These are phyloP conservation scores for Phataginus tricuspis DNA, from an alignment of 2,797 vertebrate genomes.

Conservation along the genomic window DNA sequence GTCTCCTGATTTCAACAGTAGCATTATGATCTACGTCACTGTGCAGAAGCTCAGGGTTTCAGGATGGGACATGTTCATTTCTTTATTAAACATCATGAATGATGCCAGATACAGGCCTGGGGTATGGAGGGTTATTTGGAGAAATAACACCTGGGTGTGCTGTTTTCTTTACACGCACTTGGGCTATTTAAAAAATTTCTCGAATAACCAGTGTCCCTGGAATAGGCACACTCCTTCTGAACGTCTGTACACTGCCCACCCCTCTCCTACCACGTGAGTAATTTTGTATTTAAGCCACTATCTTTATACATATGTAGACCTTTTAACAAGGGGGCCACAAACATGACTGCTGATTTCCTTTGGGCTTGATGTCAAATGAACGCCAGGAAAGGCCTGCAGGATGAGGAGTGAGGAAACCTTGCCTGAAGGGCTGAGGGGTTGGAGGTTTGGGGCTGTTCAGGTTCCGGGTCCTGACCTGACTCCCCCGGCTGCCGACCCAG, in stretches of 20 bases:
- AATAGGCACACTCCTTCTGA: not conserved
- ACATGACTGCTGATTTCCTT: not conserved
- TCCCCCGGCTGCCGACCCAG: not conserved
- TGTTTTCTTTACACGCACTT: not conserved
- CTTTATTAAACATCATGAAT: constrained; percentile 28
- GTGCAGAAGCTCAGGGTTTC: constrained; percentile 43
- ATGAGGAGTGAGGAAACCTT: not conserved
- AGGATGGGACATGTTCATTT: constrained; percentile 38
- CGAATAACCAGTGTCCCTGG: constrained; percentile 65
- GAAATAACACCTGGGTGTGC: constrained; percentile 36
- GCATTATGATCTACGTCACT: not conserved
- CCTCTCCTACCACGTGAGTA: not conserved
- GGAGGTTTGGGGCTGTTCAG: constrained; percentile 49
- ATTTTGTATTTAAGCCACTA: not conserved
- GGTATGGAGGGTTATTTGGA: constrained; percentile 41
- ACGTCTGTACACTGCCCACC: not conserved
- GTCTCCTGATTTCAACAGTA: not conserved
- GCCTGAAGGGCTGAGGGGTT: not conserved
- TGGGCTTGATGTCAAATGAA: not conserved
- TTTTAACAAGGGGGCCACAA: not conserved
- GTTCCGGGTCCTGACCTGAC: constrained; percentile 52
- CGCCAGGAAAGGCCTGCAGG: not conserved
- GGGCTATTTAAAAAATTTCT: constrained; percentile 21
- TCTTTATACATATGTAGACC: not conserved
- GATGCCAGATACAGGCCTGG: constrained; percentile 18